Evolutionary conservation across 1,140 invertebrate genomes (phyloP), one percentile per base, ranked within the genome.

Genomic region (Trichonephila clavata): DNA sequence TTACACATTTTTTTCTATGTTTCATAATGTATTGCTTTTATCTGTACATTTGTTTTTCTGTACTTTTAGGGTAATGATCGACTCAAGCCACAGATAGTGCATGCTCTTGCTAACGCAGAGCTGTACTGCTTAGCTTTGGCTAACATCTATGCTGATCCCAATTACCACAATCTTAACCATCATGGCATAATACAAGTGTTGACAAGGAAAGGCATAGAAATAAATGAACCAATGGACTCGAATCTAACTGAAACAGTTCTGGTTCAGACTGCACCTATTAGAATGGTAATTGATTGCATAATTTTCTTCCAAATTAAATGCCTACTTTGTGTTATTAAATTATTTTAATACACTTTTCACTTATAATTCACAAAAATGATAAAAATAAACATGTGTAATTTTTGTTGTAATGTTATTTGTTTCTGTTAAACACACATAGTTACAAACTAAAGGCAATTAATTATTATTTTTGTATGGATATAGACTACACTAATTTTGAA

Each of bases 71-170:
- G 98, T 95, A 97, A 98, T 96, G 98, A 99, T 96, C 98, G 98
- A 95, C 96, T 99, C 93, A 99, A 99, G 96, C 98, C 99, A 77
- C 97, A 98, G 94, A 98, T 99, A 94, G 97, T 98, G 68, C 98
- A 99, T 95, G 97, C 97, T 50, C 96, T 99, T 95, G 98, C 98
- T 94, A 99, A 98, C 96, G 99, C 98, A 94, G 99, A 99, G 96
- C 96, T 99, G 27, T 99, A 99, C 96, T 99, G 98, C 96, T 97
- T 98, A 96, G 98, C 98, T 81, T 96, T 99, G 95, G 97, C 98
- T 94, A 99, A 99, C 96, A 98, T 99, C 96, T 99, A 99, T 96
- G 98, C 98, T 86, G 99, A 99, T 96, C 98, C 98, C 90, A 98
- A 99, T 96, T 98, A 98, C 96, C 97, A 98, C 96, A 98, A 98